Evolutionary conservation across 2,797 vertebrate genomes (phyloP).

Genomic region (Enteromius thamalakanensis): DNA sequence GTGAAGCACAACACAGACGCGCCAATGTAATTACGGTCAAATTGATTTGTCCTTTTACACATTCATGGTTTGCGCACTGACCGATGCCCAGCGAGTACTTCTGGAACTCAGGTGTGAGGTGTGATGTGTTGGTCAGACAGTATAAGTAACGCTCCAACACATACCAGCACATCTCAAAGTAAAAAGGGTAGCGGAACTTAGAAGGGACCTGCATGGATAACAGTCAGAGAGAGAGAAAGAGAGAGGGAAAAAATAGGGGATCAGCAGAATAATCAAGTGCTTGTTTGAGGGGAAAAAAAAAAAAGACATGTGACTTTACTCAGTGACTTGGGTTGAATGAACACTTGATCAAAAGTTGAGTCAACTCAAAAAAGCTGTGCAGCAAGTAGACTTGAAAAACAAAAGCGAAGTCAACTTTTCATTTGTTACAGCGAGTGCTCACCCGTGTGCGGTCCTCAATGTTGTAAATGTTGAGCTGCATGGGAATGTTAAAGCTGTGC

Average conservation of each 20-base stretch:
- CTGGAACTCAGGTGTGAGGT: constrained; percentile 95
- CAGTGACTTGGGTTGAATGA: too few species aligned
- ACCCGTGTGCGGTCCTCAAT: constrained; percentile 97
- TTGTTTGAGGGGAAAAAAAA: too few species aligned
- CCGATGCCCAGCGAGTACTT: constrained; percentile 93
- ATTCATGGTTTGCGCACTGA: constrained; percentile 68
- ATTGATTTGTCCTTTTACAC: neutral
- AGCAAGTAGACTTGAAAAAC: too few species aligned
- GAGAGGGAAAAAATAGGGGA: too few species aligned
- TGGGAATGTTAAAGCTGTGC: constrained; percentile 99
- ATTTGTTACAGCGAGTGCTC: constrained; percentile 54
- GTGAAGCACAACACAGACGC: constrained; percentile 3
- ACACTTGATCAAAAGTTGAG: too few species aligned
- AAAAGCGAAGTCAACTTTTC: too few species aligned
- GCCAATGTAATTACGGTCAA: neutral
- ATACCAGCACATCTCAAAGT: constrained; percentile 99
- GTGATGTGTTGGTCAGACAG: constrained; percentile 90
- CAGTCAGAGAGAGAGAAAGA: neutral
- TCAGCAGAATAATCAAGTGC: neutral
- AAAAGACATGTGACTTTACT: too few species aligned
- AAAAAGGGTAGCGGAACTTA: constrained; percentile 98
- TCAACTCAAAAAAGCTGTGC: too few species aligned
- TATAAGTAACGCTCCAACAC: constrained; percentile 95
- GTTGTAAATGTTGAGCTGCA: constrained; percentile 97
- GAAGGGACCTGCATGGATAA: constrained; percentile 84